Percentiles rank a stretch among this genome's conserved stretches.
These are phyloP conservation scores for Hyles lineata DNA, from an alignment of 2,888 invertebrate species.

Conservation along the genomic window DNA sequence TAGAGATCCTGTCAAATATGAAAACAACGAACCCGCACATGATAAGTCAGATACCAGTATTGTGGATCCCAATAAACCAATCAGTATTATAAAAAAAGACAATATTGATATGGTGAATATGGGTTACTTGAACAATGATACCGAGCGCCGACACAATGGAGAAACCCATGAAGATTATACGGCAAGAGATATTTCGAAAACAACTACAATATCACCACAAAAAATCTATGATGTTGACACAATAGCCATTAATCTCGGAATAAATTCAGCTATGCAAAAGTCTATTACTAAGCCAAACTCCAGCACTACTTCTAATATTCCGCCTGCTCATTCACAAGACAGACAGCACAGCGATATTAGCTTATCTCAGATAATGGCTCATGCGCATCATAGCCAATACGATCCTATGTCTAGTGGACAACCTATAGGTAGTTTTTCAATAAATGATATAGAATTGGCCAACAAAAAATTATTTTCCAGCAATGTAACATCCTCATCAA, in stretches of 20 bases:
- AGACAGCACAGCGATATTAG: slow-evolving; percentile 58
- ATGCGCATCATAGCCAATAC: slow-evolving; percentile 74
- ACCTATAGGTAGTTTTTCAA: slow-evolving; percentile 65
- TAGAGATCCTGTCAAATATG: slow-evolving; percentile 51
- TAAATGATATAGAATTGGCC: slow-evolving; percentile 77
- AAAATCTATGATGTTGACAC: slow-evolving; percentile 74
- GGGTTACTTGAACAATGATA: slow-evolving; percentile 77
- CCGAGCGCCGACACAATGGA: slow-evolving; percentile 59
- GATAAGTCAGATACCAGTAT: slow-evolving; percentile 56
- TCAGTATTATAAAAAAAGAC: slow-evolving; percentile 64
- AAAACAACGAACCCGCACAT: slow-evolving; percentile 53
- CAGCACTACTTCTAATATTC: slow-evolving; percentile 57
- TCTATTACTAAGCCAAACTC: slow-evolving; percentile 54
- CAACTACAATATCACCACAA: slow-evolving; percentile 55
- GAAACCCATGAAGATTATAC: slow-evolving; percentile 59
- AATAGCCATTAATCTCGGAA: slow-evolving; percentile 75
- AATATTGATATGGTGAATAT: slow-evolving; percentile 80
- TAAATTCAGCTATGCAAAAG: slow-evolving; percentile 69
- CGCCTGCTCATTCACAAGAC: slow-evolving; percentile 68
- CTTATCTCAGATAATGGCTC: slow-evolving; percentile 65
- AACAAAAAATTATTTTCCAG: slow-evolving; percentile 75
- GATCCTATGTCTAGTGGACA: slow-evolving; percentile 64
- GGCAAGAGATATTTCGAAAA: slow-evolving; percentile 59
- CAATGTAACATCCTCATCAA: slow-evolving; percentile 58
- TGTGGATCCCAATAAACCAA: slow-evolving; percentile 57